Evolutionary conservation across 2,797 vertebrate species (phyloP).

Genomic region (Channa striata): DNA sequence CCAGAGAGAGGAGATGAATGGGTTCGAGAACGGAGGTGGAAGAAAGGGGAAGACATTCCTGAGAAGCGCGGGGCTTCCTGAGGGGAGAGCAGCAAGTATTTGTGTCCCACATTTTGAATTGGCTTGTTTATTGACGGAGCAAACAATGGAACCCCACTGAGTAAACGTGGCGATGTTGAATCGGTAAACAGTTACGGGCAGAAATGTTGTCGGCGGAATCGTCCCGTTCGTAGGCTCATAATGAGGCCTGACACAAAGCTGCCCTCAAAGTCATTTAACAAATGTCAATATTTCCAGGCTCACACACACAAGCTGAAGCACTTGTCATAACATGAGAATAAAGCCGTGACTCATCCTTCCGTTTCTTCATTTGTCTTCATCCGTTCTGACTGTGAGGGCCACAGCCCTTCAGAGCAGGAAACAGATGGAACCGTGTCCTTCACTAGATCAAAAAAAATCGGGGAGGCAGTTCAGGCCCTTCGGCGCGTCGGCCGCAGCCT

Average conservation of each 20-base stretch:
- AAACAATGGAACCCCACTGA: slow-evolving; percentile 44
- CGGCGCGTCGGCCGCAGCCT: slow-evolving; percentile 14
- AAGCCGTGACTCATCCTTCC: slow-evolving; percentile 66
- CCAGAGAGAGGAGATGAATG: slow-evolving; percentile 33
- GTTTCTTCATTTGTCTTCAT: slow-evolving; percentile 65
- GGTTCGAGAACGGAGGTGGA: slow-evolving; percentile 38
- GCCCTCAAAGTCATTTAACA: slow-evolving; percentile 40
- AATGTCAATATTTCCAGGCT: slow-evolving; percentile 55
- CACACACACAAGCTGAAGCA: slow-evolving; percentile 36
- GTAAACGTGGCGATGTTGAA: slow-evolving; percentile 37
- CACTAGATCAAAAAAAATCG: slow-evolving; percentile 55
- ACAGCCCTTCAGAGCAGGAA: slow-evolving; percentile 65
- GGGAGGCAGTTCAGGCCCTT: slow-evolving; percentile 27
- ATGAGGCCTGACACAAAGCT: slow-evolving; percentile 29
- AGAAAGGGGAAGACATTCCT: slow-evolving; percentile 23
- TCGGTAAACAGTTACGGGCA: slow-evolving; percentile 23
- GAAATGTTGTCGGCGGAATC: slow-evolving; percentile 11
- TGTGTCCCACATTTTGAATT: slow-evolving; percentile 44
- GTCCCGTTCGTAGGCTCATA: slow-evolving; percentile 25
- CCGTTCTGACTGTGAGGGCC: slow-evolving; percentile 28
- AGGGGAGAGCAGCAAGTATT: slow-evolving; percentile 36
- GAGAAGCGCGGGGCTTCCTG: slow-evolving; percentile 39
- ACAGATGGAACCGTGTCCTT: slow-evolving; percentile 73
- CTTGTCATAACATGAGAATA: slow-evolving; percentile 61
- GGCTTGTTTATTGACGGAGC: slow-evolving; percentile 51